Conservation (phyloP, 2,113 vertebrate species). For the Gambusia affinis region DNA sequence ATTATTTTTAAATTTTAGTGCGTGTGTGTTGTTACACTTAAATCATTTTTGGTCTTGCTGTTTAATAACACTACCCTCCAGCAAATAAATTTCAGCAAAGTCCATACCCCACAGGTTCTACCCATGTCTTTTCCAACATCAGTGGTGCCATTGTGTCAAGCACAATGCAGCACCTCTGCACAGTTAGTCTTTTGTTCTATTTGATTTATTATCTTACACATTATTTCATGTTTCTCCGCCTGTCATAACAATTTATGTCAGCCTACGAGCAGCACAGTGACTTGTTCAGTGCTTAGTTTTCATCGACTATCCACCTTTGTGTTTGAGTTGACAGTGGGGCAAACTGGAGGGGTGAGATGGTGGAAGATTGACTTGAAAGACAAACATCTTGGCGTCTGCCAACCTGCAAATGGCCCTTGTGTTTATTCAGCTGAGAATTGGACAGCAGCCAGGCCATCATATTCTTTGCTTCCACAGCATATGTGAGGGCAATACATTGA, state of each 20-base stretch:
- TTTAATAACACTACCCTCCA: no score
- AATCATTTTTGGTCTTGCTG: conserved; percentile 13
- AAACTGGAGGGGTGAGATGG: conserved; percentile 46
- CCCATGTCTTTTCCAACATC: no score
- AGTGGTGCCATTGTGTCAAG: no score
- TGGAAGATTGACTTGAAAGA: conserved; percentile 69
- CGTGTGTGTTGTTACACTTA: conserved; percentile 33
- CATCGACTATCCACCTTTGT: conserved; percentile 55
- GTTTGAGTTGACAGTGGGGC: conserved; percentile 39
- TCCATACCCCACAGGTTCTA: no score
- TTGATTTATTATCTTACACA: neutral
- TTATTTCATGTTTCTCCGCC: conserved; percentile 8
- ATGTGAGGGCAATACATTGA: conserved; percentile 85
- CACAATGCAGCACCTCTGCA: no score
- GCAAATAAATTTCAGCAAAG: no score
- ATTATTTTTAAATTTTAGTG: conserved; percentile 49
- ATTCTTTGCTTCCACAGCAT: conserved; percentile 66
- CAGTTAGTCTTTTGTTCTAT: no score
- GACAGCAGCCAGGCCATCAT: conserved; percentile 84
- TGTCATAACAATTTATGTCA: conserved; percentile 18
- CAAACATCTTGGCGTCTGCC: conserved; percentile 76
- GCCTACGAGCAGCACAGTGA: conserved; percentile 14
- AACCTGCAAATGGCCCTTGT: conserved; percentile 83
- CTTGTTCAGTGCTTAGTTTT: conserved; percentile 38
- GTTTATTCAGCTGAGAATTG: conserved; percentile 90